Conservation (phyloP, 1,140 invertebrate genomes). For the Elysia chlorotica region DNA sequence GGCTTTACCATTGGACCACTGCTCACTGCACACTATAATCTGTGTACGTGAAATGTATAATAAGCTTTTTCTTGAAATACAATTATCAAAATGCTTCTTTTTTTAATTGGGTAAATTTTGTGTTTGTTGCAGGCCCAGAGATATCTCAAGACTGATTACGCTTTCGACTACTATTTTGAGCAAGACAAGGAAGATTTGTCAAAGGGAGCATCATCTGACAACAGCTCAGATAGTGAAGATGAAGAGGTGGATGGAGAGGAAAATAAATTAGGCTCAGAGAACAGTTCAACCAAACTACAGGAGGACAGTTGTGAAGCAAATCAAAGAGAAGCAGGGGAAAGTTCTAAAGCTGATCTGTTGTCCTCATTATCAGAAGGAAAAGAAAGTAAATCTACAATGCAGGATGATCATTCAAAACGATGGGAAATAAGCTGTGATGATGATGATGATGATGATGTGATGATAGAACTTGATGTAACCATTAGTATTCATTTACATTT, state of each 20-base stretch:
- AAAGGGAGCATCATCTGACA: constrained; percentile 20
- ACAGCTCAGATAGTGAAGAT: constrained; percentile 28
- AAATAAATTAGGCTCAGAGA: too few species aligned
- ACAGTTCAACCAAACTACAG: too few species aligned
- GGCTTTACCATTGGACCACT: background rate
- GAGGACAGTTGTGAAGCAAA: too few species aligned
- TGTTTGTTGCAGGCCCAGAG: constrained; percentile 38
- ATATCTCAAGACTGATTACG: constrained; percentile 49
- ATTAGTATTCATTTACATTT: too few species aligned
- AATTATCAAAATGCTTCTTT: background rate
- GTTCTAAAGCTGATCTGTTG: too few species aligned
- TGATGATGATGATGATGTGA: too few species aligned
- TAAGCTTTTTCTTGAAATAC: background rate
- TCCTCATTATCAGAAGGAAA: too few species aligned
- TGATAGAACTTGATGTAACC: too few species aligned
- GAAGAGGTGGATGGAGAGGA: background rate
- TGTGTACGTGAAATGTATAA: background rate
- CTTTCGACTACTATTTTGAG: constrained; percentile 59
- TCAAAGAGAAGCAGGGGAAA: too few species aligned
- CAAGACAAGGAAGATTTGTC: constrained; percentile 33
- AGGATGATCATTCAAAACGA: too few species aligned
- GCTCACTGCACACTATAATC: background rate
- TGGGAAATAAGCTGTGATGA: too few species aligned
- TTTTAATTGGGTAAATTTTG: background rate
- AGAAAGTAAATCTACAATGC: too few species aligned